Evolutionary conservation across 2,113 vertebrate species (phyloP).

Genomic region (Brevimyrus niger): DNA sequence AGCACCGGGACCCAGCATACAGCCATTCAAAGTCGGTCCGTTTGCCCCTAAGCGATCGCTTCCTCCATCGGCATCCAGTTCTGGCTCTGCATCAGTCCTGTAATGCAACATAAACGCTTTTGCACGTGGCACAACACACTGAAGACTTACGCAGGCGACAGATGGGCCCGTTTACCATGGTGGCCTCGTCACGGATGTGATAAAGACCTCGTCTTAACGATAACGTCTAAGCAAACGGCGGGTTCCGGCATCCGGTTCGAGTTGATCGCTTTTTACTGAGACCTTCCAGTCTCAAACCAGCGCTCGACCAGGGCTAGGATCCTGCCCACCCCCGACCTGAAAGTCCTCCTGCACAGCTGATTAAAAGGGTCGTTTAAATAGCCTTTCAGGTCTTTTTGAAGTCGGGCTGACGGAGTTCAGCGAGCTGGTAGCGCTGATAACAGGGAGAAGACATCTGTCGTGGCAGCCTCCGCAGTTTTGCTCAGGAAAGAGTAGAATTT

Average conservation of each 20-base stretch:
- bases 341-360: not conserved
- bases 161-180: not conserved
- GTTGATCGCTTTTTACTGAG: not conserved
- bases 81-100: not conserved
- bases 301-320: not conserved
- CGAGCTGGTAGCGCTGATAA: not conserved
- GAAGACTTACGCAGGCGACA: not conserved
- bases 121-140: not conserved
- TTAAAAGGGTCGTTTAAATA: not conserved
- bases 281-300: not conserved
- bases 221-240: not conserved
- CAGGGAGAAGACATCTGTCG: not conserved
- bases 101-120: not conserved
- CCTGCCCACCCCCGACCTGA: not conserved
- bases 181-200: not conserved
- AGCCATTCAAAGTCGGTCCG: not conserved
- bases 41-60: not conserved
- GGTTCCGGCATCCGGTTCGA: not conserved
- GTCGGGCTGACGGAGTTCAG: not conserved
- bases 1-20: no score
- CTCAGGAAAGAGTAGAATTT: not conserved
- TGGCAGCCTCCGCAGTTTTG: not conserved
- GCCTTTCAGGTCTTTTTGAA: not conserved
- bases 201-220: not conserved
- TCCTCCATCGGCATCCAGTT: not conserved